Conservation (phyloP, 2,888 invertebrate genomes). For the Neria commutata region DNA sequence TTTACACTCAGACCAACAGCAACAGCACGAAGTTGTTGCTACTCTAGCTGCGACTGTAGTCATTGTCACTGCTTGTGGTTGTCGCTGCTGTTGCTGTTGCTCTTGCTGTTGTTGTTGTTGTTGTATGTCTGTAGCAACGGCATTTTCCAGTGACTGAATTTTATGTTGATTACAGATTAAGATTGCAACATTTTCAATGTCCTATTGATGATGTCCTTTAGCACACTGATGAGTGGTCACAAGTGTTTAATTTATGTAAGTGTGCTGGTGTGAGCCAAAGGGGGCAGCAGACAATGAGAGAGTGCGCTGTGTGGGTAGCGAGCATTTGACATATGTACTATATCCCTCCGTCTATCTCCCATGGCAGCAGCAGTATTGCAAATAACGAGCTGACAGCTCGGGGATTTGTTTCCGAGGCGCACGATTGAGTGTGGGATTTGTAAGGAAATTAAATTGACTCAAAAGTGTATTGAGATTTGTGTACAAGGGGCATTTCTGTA, state of each 20-base stretch:
- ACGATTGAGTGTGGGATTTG: too few relatives aligned
- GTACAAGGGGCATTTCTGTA: too few relatives aligned
- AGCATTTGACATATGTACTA: too few relatives aligned
- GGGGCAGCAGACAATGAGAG: background rate
- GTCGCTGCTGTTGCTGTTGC: constrained; percentile 20
- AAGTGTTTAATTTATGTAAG: constrained; percentile 52
- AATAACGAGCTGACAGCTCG: constrained; percentile 50
- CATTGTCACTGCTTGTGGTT: constrained; percentile 32
- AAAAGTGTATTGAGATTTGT: too few relatives aligned
- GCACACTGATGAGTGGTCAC: constrained; percentile 18
- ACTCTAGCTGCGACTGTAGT: background rate
- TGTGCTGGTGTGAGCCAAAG: constrained; percentile 17
- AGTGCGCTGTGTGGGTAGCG: background rate
- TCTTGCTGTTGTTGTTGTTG: constrained; percentile 6
- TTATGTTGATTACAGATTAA: constrained; percentile 54
- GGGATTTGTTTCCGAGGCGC: too few relatives aligned
- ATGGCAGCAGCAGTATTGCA: too few relatives aligned
- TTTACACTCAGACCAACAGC: too few relatives aligned
- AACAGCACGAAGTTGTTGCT: too few relatives aligned
- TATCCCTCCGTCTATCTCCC: too few relatives aligned
- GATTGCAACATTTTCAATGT: constrained; percentile 48
- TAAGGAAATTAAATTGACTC: background rate
- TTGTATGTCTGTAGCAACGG: constrained; percentile 34
- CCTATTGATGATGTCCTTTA: constrained; percentile 35
- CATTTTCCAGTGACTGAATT: constrained; percentile 52